A percentile compares a stretch with the other conserved stretches of the same genome.
These are phyloP conservation scores for Dromiciops gliroides DNA, from an alignment of 2,113 vertebrate species.

Conservation along the genomic window DNA sequence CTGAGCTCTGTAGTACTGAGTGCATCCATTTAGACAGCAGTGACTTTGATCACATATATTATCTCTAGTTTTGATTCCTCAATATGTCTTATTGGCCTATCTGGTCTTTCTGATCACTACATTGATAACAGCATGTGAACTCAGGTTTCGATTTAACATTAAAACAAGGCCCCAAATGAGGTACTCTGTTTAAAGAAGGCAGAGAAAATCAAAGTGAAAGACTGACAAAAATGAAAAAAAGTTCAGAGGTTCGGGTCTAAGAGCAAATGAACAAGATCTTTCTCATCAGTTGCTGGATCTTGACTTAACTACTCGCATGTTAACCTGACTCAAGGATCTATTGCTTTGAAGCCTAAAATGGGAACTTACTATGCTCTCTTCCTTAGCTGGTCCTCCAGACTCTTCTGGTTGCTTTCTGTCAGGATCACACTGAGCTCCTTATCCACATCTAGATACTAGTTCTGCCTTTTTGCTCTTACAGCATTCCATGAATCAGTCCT, in stretches of 20 bases:
- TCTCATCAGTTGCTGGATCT: slow-evolving; percentile 12
- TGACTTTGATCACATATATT: slow-evolving; percentile 13
- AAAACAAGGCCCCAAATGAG: slow-evolving; percentile 6
- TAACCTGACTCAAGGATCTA: not conserved
- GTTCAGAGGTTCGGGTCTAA: not conserved
- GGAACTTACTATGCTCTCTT: not conserved
- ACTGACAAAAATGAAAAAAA: not conserved
- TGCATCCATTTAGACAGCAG: not conserved
- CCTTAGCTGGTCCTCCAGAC: not conserved
- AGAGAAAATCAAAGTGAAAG: slow-evolving; percentile 29
- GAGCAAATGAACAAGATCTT: slow-evolving; percentile 26
- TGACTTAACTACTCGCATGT: not conserved
- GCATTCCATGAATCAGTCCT: too few species aligned
- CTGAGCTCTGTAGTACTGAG: not conserved
- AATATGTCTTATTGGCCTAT: slow-evolving; percentile 16
- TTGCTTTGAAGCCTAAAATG: not conserved
- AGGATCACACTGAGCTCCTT: not conserved
- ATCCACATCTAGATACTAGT: not conserved
- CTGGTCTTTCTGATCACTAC: slow-evolving; percentile 29
- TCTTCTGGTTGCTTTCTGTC: too few species aligned
- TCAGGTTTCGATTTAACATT: slow-evolving; percentile 1
- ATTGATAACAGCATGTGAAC: slow-evolving; percentile 21
- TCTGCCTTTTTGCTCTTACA: not conserved
- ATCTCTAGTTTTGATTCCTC: not conserved
- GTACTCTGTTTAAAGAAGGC: slow-evolving; percentile 38